Conservation (phyloP, 2,797 vertebrate species). For the Aselliscus stoliczkanus region DNA sequence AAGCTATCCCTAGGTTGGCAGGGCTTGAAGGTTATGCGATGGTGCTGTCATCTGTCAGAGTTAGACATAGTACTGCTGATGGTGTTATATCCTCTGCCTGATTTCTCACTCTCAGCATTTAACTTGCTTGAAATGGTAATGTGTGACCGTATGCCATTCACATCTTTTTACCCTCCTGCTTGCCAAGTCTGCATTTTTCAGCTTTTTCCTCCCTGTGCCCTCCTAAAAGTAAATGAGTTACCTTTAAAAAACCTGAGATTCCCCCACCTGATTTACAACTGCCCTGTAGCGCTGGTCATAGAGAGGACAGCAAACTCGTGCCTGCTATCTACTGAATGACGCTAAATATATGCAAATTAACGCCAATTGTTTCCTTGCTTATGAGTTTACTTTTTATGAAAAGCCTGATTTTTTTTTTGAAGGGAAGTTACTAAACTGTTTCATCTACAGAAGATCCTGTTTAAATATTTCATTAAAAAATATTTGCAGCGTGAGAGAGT, state of each 20-base stretch:
- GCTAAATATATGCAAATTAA: slow-evolving; percentile 9
- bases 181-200: slow-evolving; percentile 32
- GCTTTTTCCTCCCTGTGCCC: background rate
- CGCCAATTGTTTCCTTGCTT: background rate
- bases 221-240: slow-evolving; percentile 57
- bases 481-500: slow-evolving; percentile 48
- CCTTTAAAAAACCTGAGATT: background rate
- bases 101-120: slow-evolving; percentile 40
- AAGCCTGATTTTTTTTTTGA: background rate
- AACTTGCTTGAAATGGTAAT: slow-evolving; percentile 51
- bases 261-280: slow-evolving; percentile 54
- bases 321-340: background rate
- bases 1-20: background rate
- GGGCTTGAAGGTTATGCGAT: background rate
- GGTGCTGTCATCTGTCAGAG: background rate
- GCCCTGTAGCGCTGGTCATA: background rate
- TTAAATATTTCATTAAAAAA: slow-evolving; percentile 67
- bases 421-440: slow-evolving; percentile 20
- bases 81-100: background rate
- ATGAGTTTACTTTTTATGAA: background rate
- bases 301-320: background rate
- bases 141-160: background rate
- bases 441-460: slow-evolving; percentile 35
- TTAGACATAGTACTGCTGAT: slow-evolving; percentile 21
- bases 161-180: slow-evolving; percentile 12